Evolutionary conservation across 2,113 vertebrate species (phyloP), one percentile per base, ranked within the genome.

Genomic region (Bubo scandiacus): DNA sequence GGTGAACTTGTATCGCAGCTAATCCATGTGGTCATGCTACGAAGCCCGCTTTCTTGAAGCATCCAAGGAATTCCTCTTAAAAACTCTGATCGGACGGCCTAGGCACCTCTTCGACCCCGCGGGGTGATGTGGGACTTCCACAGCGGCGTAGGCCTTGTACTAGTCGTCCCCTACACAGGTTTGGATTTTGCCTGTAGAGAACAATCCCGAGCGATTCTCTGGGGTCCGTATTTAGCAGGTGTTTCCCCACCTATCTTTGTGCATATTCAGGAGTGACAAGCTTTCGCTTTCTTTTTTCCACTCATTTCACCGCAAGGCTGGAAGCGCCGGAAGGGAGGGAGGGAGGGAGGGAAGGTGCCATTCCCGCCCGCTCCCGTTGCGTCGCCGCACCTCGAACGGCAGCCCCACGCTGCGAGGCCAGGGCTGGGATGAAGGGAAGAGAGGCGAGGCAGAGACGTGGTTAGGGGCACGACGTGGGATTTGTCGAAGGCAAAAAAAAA

Each of bases 221-320:
- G 26, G 93, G 68, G 26, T 49, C 79, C 26, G 54, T 85, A 43
- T 94, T 86, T 75, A 65, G 85, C 81, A 80, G 88, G 86, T 57
- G 72, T 86, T 90, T 73, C 91, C 94, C 73, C 96, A 82, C 91
- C 85, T 52, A 57, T 73, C 80, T 92, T 95, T 95, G 95, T 94
- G 96, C 96, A 93, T 96, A 88, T 81, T 92, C 67, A 47, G 90
- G 90, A 93, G 92, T 74, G 96, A 95, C 80, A 11, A 94, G 94
- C 95, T 95, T 93, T 92, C 15, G 72, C 94, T 96, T 93, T 79
- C 87, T 67, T 94, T 79, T 85, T 72, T 40, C 74, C 84, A 27
- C 91, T 92, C 42, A 36, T 96, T 90, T 88, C 91, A 82, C 80
- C 32, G 40, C 67, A 36, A 77, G 88, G 81, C 65, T 73, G 91